Evolutionary conservation across 2,113 vertebrate genomes (phyloP), one percentile per base, ranked within the genome.

Genomic region (Vanacampus margaritifer): DNA sequence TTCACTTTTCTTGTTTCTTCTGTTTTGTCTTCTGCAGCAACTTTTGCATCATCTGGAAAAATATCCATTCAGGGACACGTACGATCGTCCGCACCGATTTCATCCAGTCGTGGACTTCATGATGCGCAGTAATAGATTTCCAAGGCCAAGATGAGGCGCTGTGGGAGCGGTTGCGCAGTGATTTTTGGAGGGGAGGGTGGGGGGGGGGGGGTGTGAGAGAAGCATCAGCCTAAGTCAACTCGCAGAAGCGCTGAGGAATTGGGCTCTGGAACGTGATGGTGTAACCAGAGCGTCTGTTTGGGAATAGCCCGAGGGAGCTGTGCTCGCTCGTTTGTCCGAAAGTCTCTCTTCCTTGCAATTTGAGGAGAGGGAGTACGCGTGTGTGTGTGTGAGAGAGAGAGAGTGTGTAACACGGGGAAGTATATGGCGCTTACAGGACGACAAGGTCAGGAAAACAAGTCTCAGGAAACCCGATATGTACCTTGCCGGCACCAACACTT

Each of bases 161-260:
- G 82, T 73, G 73, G 86, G 84, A 85, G 82, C 82, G 75, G 72
- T 79, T 81, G 71, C 71, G 76, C 68, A 68, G 72, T 57, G 46
- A 78, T 87, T 80, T 86, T 41, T n/a, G n/a, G n/a, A n/a, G n/a
- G n/a, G 13, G 39, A 70, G 73, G 73, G 82, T 64, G 9, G 82
- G 72, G 43, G 43, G 5, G 9, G 82, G 72, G 43, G 43, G 5
- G 16, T 12, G 4, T 16, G 6, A 75, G 71, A 70, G 74, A 77
- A 72, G 82, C 66, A 71, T 86, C 81, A 86, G 88, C 87, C 87
- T 84, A 84, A 89, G 86, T 90, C 89, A 91, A 91, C 86, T 77
- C 65, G 46, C 77, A 65, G 71, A 72, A 69, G 65, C 67, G 32
- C 59, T 61, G 69, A 83, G 90, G 87, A 88, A 79, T 79, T 76